These are phyloP conservation scores for Paramuricea clavata DNA, from an alignment of 92 coral and sea anemone genomes.

Conservation along the genomic window DNA sequence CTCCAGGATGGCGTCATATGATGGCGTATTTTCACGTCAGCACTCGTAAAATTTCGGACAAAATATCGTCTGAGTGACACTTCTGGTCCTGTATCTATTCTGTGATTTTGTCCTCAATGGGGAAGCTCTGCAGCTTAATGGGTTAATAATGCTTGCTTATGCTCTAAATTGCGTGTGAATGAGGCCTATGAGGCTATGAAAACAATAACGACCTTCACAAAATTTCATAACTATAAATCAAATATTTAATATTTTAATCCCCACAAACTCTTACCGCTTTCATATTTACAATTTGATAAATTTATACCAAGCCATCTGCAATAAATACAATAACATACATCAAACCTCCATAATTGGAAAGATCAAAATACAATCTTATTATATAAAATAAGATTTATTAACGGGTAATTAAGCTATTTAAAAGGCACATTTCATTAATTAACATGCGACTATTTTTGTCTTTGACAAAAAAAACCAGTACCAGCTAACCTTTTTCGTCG, in stretches of 20 bases:
- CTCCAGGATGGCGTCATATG: too few species aligned
- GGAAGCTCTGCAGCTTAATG: too few species aligned
- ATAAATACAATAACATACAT: background rate
- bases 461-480: background rate
- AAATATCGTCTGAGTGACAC: too few species aligned
- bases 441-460: background rate
- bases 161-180: too few species aligned
- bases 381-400: background rate
- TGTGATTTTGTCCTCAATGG: too few species aligned
- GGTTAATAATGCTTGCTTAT: too few species aligned
- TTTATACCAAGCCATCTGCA: conserved; percentile 90
- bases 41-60: too few species aligned
- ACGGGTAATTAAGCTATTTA: background rate
- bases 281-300: conserved; percentile 94
- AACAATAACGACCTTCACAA: background rate
- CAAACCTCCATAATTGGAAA: background rate
- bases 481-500: conserved; percentile 83
- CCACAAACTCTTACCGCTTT: conserved; percentile 82
- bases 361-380: background rate
- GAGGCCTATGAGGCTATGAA: too few species aligned
- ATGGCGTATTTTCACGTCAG: too few species aligned
- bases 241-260: background rate
- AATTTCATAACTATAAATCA: background rate
- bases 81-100: too few species aligned
- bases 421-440: background rate